Evolutionary conservation across 1,140 invertebrate genomes (phyloP).

Genomic region (Telenomus remus): DNA sequence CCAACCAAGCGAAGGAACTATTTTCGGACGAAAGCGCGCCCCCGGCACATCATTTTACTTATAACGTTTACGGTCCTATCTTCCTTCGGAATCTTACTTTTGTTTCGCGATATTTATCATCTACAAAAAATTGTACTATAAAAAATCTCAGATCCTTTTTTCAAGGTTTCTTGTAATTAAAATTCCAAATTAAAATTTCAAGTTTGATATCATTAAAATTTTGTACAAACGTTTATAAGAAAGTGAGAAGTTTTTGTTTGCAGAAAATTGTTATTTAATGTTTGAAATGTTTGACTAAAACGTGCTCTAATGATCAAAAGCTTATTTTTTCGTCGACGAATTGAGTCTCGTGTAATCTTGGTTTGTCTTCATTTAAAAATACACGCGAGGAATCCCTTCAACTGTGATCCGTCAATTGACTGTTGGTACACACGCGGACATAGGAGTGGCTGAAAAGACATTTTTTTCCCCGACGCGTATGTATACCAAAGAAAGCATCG

Average conservation of each 20-base stretch:
- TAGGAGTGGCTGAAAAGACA: constrained; percentile 19
- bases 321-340: constrained; percentile 27
- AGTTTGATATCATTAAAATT: too few relatives aligned
- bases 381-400: constrained; percentile 26
- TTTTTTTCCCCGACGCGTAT: constrained; percentile 25
- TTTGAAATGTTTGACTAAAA: constrained; percentile 10
- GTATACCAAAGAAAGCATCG: constrained; percentile 37
- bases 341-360: constrained; percentile 22
- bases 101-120: constrained; percentile 45
- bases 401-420: constrained; percentile 47
- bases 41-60: constrained; percentile 46
- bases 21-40: constrained; percentile 49
- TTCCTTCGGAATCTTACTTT: constrained; percentile 49
- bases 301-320: constrained; percentile 15
- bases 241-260: too few relatives aligned
- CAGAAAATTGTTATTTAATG: too few relatives aligned
- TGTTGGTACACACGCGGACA: constrained; percentile 34
- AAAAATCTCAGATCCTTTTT: not conserved
- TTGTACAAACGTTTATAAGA: too few relatives aligned
- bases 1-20: constrained; percentile 45
- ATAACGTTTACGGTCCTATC: constrained; percentile 54
- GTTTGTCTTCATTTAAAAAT: constrained; percentile 48
- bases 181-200: too few relatives aligned
- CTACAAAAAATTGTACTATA: constrained; percentile 13
- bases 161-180: not conserved